These are phyloP conservation scores for Acropora tenuis DNA, from an alignment of 64 coral and sea anemone species.

Conservation along the genomic window DNA sequence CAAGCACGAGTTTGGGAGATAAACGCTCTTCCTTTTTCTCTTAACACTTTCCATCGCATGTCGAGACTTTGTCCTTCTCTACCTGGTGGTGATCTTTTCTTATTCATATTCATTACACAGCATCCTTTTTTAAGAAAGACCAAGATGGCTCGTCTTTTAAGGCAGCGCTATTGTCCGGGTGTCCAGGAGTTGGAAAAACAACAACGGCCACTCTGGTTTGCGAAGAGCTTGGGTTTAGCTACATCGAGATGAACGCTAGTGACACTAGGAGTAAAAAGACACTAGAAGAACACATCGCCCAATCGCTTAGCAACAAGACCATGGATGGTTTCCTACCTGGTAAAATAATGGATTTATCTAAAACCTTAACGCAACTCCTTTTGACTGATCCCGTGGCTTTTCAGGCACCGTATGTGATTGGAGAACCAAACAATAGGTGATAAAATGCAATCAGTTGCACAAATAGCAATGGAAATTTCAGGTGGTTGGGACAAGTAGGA, in stretches of 20 bases:
- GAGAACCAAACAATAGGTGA: too few species aligned
- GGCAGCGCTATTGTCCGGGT: constrained; percentile 86
- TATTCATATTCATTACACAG: constrained; percentile 2
- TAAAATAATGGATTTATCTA: not conserved
- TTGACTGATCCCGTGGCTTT: too few species aligned
- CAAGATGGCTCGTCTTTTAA: constrained; percentile 80
- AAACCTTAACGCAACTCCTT: too few species aligned
- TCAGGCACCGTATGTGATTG: too few species aligned
- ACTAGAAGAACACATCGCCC: constrained; percentile 72
- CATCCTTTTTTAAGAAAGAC: constrained; percentile 90
- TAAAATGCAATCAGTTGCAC: too few species aligned
- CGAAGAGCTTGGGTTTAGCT: constrained; percentile 87
- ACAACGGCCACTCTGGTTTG: constrained; percentile 92
- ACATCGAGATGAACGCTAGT: constrained; percentile 97
- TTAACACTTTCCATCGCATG: too few species aligned
- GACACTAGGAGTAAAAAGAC: constrained; percentile 92
- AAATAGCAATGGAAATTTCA: too few species aligned
- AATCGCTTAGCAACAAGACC: constrained; percentile 81
- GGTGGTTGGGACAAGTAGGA: too few species aligned
- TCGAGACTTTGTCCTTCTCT: too few species aligned
- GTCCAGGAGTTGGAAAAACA: constrained; percentile 95
- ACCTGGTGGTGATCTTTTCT: not conserved
- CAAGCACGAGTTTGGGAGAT: too few species aligned
- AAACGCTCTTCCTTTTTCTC: too few species aligned
- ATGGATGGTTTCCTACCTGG: constrained; percentile 86